phyloP scores from a whole-genome alignment of 2,888 invertebrate species.

The Apamea sordens region DNA sequence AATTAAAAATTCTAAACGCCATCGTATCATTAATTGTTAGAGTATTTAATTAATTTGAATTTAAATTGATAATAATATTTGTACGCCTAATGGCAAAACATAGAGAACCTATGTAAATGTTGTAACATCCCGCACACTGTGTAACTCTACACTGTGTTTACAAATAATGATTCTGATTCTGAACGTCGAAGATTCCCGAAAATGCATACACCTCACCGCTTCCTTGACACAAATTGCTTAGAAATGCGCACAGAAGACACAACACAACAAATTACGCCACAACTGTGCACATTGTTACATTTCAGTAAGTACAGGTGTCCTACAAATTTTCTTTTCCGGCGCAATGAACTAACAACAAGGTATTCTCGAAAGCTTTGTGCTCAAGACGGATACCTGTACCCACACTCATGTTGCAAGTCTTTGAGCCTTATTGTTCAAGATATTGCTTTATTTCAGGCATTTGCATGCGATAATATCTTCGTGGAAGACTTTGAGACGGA shows the following conservation, averaged over 20 bases:
- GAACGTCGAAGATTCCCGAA: neutral
- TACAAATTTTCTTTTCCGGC: conserved; percentile 64
- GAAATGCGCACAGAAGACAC: conserved; percentile 1
- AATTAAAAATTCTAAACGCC: no score
- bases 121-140: no score
- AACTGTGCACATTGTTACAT: conserved; percentile 42
- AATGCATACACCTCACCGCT: neutral
- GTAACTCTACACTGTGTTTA: no score
- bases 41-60: no score
- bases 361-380: conserved; percentile 63
- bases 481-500: conserved; percentile 37
- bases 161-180: no score
- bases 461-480: conserved; percentile 47
- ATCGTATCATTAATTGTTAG: no score
- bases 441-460: conserved; percentile 58
- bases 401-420: conserved; percentile 50
- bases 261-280: conserved; percentile 17
- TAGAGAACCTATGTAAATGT: no score
- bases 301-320: conserved; percentile 48
- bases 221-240: conserved; percentile 7
- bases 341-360: conserved; percentile 61
- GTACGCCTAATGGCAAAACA: no score
- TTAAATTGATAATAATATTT: no score
- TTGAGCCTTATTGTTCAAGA: conserved; percentile 58
- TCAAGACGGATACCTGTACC: conserved; percentile 59